These are phyloP conservation scores for Brachymystax lenok DNA, from an alignment of 2,797 vertebrate genomes.

Conservation along the genomic window DNA sequence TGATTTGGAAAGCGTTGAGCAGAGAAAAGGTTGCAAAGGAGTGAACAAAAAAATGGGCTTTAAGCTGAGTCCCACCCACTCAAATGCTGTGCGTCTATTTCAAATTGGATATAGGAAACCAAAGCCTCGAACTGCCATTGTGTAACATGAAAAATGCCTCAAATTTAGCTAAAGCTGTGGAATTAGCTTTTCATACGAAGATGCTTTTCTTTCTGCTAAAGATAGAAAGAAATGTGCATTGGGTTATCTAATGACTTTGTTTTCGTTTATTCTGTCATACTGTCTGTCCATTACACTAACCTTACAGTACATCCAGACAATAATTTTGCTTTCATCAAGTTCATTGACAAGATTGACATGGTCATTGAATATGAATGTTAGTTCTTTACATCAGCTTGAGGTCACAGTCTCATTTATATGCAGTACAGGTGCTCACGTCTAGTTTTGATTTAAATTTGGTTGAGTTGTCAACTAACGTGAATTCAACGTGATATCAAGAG, in stretches of 20 bases:
- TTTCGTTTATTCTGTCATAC: background rate
- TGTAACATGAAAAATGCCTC: background rate
- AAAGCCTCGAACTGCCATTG: slow-evolving; percentile 26
- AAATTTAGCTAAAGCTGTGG: background rate
- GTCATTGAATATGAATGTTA: background rate
- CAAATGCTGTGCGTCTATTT: slow-evolving; percentile 47
- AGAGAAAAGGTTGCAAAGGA: slow-evolving; percentile 51
- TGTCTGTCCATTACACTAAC: background rate
- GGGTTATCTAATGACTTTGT: background rate
- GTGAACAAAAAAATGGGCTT: slow-evolving; percentile 46
- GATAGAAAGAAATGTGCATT: background rate
- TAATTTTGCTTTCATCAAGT: background rate
- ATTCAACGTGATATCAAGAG: too few relatives aligned
- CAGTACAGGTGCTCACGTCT: too few relatives aligned
- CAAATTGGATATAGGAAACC: slow-evolving; percentile 30
- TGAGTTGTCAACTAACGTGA: too few relatives aligned
- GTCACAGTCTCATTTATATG: too few relatives aligned
- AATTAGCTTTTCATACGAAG: background rate
- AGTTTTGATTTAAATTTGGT: too few relatives aligned
- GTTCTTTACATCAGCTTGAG: too few relatives aligned
- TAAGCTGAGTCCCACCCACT: slow-evolving; percentile 32
- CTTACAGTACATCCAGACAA: background rate
- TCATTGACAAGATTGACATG: background rate
- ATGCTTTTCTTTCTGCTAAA: background rate
- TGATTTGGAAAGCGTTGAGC: slow-evolving; percentile 62